phyloP scores from a whole-genome alignment of 2,888 invertebrate genomes.

The Apoderus coryli region DNA sequence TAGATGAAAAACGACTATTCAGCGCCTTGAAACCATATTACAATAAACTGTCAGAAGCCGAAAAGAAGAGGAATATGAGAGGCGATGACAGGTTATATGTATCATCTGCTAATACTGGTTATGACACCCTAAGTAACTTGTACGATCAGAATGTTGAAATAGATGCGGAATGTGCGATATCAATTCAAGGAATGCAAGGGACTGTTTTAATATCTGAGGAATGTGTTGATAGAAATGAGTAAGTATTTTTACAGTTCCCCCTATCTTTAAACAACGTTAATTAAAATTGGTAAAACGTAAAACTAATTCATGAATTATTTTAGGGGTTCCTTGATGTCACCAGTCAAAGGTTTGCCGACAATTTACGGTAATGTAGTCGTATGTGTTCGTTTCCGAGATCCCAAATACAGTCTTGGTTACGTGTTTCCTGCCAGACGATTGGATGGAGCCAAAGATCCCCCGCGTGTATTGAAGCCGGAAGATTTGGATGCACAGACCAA shows the following conservation, averaged over 20 bases:
- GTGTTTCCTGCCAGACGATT: slow-evolving; percentile 64
- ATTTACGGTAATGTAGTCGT: slow-evolving; percentile 42
- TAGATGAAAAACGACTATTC: slow-evolving; percentile 82
- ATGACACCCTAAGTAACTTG: slow-evolving; percentile 52
- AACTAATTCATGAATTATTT: slow-evolving; percentile 9
- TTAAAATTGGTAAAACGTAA: not conserved
- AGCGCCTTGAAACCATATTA: slow-evolving; percentile 74
- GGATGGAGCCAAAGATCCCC: slow-evolving; percentile 53
- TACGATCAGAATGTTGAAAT: slow-evolving; percentile 42
- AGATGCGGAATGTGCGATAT: slow-evolving; percentile 43
- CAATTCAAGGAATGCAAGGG: slow-evolving; percentile 74
- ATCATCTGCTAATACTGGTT: slow-evolving; percentile 52
- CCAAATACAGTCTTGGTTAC: slow-evolving; percentile 55
- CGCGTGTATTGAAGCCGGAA: slow-evolving; percentile 62
- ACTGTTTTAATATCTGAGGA: slow-evolving; percentile 58
- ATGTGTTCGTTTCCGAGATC: slow-evolving; percentile 66
- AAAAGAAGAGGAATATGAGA: slow-evolving; percentile 73
- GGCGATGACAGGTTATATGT: slow-evolving; percentile 89
- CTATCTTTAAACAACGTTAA: no score
- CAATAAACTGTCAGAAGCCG: slow-evolving; percentile 61
- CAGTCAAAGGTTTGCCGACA: slow-evolving; percentile 53
- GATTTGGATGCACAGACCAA: slow-evolving; percentile 49
- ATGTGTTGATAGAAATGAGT: slow-evolving; percentile 53
- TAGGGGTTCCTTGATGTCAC: slow-evolving; percentile 47
- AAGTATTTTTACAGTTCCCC: no score